phyloP scores from a whole-genome alignment of 2,888 invertebrate genomes.

The Beris chalybata region DNA sequence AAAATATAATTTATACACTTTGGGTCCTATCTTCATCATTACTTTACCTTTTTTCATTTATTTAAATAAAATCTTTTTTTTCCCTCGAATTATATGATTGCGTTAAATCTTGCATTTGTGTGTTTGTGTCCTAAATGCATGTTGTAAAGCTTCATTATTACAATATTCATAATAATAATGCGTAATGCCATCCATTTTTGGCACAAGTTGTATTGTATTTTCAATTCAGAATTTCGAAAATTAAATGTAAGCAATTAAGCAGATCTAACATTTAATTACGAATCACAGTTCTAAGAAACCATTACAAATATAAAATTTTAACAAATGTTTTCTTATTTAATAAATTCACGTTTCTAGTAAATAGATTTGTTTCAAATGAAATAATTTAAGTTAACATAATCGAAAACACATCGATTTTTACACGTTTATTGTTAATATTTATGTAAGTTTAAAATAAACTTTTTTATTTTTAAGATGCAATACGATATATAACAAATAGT shows the following conservation, averaged over 20 bases:
- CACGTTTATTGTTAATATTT: too few species aligned
- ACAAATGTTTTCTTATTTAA: background rate
- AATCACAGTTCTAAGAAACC: slow-evolving; percentile 33
- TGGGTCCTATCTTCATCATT: too few species aligned
- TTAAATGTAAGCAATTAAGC: background rate
- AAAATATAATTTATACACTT: too few species aligned
- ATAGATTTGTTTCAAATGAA: background rate
- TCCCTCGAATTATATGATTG: too few species aligned
- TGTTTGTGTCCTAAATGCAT: background rate
- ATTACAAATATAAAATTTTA: slow-evolving; percentile 16
- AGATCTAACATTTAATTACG: slow-evolving; percentile 4
- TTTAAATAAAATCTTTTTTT: too few species aligned
- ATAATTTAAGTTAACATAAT: background rate
- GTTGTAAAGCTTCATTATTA: background rate
- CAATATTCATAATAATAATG: slow-evolving; percentile 12
- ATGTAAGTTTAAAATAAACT: too few species aligned
- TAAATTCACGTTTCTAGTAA: background rate
- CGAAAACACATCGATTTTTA: too few species aligned
- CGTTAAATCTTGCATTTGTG: background rate
- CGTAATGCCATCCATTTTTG: too few species aligned
- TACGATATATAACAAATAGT: too few species aligned
- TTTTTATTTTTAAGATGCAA: too few species aligned
- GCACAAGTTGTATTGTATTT: too few species aligned
- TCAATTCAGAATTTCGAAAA: background rate
- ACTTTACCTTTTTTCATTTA: too few species aligned